phyloP scores from a whole-genome alignment of 2,888 invertebrate genomes.

The Drosophila pseudotalamancana region DNA sequence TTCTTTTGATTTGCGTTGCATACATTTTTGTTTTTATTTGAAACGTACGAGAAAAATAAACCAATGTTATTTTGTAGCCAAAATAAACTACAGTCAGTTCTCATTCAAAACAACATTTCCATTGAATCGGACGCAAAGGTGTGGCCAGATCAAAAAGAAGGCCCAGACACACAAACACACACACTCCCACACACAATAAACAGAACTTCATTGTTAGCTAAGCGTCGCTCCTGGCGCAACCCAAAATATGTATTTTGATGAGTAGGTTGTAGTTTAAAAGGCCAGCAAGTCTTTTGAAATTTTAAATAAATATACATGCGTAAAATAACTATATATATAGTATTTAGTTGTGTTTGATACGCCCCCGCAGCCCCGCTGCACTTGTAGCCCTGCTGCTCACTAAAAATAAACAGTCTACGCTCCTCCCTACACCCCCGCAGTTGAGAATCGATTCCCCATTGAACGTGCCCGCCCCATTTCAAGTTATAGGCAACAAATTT shows the following conservation, averaged over 20 bases:
- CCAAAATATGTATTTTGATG: conserved; percentile 37
- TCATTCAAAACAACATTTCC: conserved; percentile 38
- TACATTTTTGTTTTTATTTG: conserved; percentile 18
- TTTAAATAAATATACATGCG: conserved; percentile 30
- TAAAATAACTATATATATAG: conserved; percentile 32
- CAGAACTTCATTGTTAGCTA: conserved; percentile 40
- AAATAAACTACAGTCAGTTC: conserved; percentile 37
- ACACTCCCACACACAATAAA: conserved; percentile 9
- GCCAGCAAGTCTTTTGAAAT: conserved; percentile 39
- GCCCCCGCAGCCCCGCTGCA: conserved; percentile 63
- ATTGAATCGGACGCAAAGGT: conserved; percentile 27
- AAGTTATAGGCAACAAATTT: conserved; percentile 55
- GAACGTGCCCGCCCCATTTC: conserved; percentile 29
- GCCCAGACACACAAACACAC: conserved; percentile 18
- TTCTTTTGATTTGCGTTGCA: conserved; percentile 16
- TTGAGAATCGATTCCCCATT: conserved; percentile 39
- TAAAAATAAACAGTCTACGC: conserved; percentile 19
- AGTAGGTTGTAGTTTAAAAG: conserved; percentile 69
- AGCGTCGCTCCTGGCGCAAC: conserved; percentile 33
- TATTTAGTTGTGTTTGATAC: conserved; percentile 71
- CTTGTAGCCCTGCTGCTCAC: conserved; percentile 53
- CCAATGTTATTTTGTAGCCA: conserved; percentile 24
- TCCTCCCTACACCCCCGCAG: conserved; percentile 19
- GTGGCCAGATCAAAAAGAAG: conserved; percentile 8
- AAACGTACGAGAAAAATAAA: conserved; percentile 28